Evolutionary conservation across 2,888 invertebrate species (phyloP).

Genomic region (Zelleria hepariella): DNA sequence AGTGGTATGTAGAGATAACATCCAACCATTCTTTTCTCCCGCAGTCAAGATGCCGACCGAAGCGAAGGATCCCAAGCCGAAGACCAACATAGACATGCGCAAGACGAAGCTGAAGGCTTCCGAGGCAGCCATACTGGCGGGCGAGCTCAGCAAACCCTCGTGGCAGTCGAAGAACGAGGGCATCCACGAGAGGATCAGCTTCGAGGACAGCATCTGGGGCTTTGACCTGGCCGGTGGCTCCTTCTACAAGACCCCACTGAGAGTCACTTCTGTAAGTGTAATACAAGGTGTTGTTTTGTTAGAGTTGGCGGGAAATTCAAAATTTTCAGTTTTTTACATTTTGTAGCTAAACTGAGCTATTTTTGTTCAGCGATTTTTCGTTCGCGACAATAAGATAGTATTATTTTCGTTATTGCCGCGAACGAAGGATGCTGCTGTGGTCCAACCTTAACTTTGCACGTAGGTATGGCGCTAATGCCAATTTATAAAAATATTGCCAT

Average conservation of each 20-base stretch:
- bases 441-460: too few relatives aligned
- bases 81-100: constrained; percentile 32
- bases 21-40: constrained; percentile 1
- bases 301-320: too few relatives aligned
- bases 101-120: constrained; percentile 40
- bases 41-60: constrained; percentile 15
- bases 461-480: too few relatives aligned
- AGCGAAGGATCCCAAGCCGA: constrained; percentile 18
- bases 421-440: too few relatives aligned
- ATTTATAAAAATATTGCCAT: too few relatives aligned
- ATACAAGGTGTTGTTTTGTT: too few relatives aligned
- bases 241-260: constrained; percentile 47
- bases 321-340: too few relatives aligned
- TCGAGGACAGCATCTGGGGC: constrained; percentile 57
- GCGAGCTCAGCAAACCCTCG: constrained; percentile 43
- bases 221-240: constrained; percentile 56
- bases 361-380: too few relatives aligned
- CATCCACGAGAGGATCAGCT: constrained; percentile 57
- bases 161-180: constrained; percentile 59
- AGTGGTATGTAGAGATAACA: too few relatives aligned
- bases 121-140: constrained; percentile 44
- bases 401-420: too few relatives aligned
- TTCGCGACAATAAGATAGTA: too few relatives aligned
- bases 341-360: too few relatives aligned
- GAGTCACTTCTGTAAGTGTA: constrained; percentile 43